Percentiles rank a stretch among this genome's conserved stretches.
These are phyloP conservation scores for Caiman crocodilus DNA, from an alignment of 2,797 vertebrate genomes.

Conservation along the genomic window DNA sequence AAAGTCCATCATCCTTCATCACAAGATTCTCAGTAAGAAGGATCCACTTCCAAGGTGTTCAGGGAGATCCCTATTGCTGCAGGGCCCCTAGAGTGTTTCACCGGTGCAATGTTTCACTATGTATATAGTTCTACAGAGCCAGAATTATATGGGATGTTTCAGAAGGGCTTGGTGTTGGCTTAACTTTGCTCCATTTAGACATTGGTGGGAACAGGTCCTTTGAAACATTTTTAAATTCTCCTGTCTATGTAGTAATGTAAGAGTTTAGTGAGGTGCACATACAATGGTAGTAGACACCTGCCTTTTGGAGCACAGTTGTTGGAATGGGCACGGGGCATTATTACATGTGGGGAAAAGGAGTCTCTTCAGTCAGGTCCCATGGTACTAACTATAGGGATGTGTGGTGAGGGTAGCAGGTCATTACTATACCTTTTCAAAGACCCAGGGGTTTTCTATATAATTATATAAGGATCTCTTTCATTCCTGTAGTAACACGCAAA, in stretches of 20 bases:
- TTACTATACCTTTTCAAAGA: too few species aligned
- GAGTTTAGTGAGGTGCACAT: too few species aligned
- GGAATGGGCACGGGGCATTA: too few species aligned
- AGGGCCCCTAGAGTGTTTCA: accelerated
- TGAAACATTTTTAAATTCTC: neutral
- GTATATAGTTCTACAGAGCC: accelerated
- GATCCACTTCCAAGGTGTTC: accelerated
- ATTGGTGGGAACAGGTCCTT: neutral
- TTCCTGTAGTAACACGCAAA: too few species aligned
- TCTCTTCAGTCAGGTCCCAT: too few species aligned
- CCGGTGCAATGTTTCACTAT: accelerated
- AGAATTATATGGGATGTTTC: neutral
- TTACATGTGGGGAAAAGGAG: too few species aligned
- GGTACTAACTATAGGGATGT: too few species aligned
- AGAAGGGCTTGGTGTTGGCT: neutral
- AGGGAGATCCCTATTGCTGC: neutral
- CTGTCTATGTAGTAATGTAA: neutral
- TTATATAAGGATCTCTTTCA: too few species aligned
- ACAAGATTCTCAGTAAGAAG: neutral
- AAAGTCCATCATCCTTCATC: neutral
- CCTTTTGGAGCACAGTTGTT: too few species aligned
- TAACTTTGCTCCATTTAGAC: neutral
- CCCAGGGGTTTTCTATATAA: too few species aligned
- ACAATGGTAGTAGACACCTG: too few species aligned
- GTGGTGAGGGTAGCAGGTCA: too few species aligned